These are phyloP conservation scores for Zaprionus bogoriensis DNA, from an alignment of 2,888 invertebrate genomes.

Conservation along the genomic window DNA sequence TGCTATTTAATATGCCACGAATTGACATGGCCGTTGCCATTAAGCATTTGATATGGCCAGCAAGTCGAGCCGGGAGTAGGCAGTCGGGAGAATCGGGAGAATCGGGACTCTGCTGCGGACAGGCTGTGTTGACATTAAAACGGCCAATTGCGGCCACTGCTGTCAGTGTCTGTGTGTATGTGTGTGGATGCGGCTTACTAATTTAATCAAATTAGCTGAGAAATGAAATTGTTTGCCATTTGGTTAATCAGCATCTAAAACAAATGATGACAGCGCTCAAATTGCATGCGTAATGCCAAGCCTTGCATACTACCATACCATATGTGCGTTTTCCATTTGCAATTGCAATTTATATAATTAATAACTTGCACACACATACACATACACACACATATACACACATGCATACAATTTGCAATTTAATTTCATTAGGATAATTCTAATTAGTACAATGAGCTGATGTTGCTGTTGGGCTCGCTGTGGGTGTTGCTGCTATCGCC, in stretches of 20 bases:
- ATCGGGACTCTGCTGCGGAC: slow-evolving; percentile 11
- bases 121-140: slow-evolving; percentile 62
- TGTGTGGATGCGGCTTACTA: slow-evolving; percentile 37
- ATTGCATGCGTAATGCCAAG: slow-evolving; percentile 53
- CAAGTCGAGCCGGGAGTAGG: slow-evolving; percentile 1
- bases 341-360: slow-evolving; percentile 71
- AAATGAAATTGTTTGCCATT: slow-evolving; percentile 56
- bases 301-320: no score
- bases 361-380: slow-evolving; percentile 31
- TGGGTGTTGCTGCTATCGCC: slow-evolving; percentile 24
- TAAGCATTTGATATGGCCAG: slow-evolving; percentile 66
- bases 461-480: slow-evolving; percentile 9
- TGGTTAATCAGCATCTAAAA: slow-evolving; percentile 66
- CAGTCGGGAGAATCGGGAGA: background rate
- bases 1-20: slow-evolving; percentile 79
- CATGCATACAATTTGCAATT: slow-evolving; percentile 67
- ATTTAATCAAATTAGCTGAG: slow-evolving; percentile 76
- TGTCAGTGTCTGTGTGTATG: slow-evolving; percentile 9
- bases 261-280: slow-evolving; percentile 61
- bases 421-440: slow-evolving; percentile 80
- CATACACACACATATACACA: slow-evolving; percentile 15
- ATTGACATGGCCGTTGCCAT: slow-evolving; percentile 76
- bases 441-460: slow-evolving; percentile 78
- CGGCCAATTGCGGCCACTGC: slow-evolving; percentile 28
- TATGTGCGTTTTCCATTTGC: no score